Conservation (phyloP, 2,888 invertebrate genomes). For the Athripsodes cinereus region DNA sequence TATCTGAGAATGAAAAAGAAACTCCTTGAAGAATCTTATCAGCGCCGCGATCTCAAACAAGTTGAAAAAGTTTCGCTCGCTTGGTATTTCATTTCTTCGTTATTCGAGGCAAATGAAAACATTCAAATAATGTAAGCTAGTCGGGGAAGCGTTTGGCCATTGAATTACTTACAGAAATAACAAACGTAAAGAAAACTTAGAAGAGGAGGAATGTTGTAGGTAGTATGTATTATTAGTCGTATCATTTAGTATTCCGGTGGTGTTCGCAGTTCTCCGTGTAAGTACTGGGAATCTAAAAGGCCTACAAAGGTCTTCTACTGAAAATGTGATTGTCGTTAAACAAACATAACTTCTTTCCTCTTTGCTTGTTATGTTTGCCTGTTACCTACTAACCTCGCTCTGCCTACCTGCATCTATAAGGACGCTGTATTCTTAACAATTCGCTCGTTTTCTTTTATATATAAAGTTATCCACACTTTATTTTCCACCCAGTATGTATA, state of each 20-base stretch:
- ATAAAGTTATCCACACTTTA: no score
- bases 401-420: no score
- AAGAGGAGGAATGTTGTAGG: not conserved
- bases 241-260: constrained; percentile 20
- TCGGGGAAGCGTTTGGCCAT: constrained; percentile 9
- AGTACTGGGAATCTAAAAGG: constrained; percentile 6
- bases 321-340: constrained; percentile 22
- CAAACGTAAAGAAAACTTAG: constrained; percentile 9
- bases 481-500: no score
- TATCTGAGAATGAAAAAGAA: no score
- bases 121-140: constrained; percentile 27
- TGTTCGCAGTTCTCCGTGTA: constrained; percentile 18
- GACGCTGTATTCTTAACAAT: no score
- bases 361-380: constrained; percentile 9
- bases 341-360: constrained; percentile 3
- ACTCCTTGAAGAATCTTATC: no score
- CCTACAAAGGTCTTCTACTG: constrained; percentile 15
- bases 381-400: constrained; percentile 11
- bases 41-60: no score
- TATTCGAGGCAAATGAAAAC: constrained; percentile 23
- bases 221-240: not conserved
- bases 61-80: no score
- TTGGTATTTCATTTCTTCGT: no score
- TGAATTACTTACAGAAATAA: constrained; percentile 18
- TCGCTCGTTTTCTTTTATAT: no score